Evolutionary conservation across 2,888 invertebrate species (phyloP), one percentile per base, ranked within the genome.

Genomic region (Synergus japonicus): DNA sequence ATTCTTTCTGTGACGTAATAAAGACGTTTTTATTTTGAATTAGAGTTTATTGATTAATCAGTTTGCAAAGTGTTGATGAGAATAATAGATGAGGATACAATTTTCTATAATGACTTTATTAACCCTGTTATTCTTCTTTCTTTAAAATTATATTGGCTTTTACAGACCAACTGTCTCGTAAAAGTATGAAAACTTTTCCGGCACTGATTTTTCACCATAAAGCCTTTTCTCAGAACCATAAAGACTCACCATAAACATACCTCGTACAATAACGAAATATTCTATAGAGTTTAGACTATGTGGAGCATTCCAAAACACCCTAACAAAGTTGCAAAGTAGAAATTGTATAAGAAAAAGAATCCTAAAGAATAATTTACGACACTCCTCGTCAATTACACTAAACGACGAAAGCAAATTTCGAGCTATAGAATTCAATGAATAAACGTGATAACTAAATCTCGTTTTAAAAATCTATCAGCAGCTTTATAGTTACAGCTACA

Each of bases 321-420:
- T 5, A 44, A 67, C 67, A 67, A 37, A 54, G 73, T 73, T 73
- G 73, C 73, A 60, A 67, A 41, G 60, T n/a, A n/a, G n/a, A 60
- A n/a, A 60, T 10, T 66, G 58, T 46, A 65, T 77, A n/a, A 63
- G 41, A 65, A 41, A 46, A 15, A 15, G 10, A 58, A 46, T 46
- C 37, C 7, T 18, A n/a, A n/a, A 37, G 18, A 2, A 49, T 29
- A 64, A 66, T 64, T 77, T 77, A 46, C 65, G 43, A 65, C 29
- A 65, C n/a, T 64, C 58, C 18, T 60, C 43, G 13, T 58, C 76
- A 76, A 58, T 76, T 41, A 60, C 58, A 13, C 12, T 29, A 43
- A 63, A 66, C 12, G 29, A 79, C 43, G 37, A 15, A 49, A 18
- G 58, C 63, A 49, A 37, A 46, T 65, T 44, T 77, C 12, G 7